A percentile compares a stretch with the other conserved stretches of the same genome.
phyloP scores from a whole-genome alignment of 1,140 invertebrate genomes.

The Hycleus phaleratus region DNA sequence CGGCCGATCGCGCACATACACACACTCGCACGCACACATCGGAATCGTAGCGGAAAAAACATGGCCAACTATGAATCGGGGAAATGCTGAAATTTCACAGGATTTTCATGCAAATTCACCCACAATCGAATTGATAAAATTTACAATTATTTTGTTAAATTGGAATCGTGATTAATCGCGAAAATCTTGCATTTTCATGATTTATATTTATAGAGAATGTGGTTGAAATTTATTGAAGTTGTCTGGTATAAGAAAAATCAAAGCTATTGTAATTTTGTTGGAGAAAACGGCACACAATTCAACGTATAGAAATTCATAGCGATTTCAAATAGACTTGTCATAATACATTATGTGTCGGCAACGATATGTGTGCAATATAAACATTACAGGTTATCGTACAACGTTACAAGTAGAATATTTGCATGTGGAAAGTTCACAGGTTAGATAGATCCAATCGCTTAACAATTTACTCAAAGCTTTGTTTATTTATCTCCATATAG shows the following conservation, averaged over 20 bases:
- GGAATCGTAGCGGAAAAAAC: not conserved
- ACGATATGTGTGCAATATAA: slow-evolving; percentile 14
- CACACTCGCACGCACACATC: too few species aligned
- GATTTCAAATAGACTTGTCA: slow-evolving; percentile 32
- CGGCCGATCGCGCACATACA: not conserved
- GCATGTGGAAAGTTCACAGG: slow-evolving; percentile 34
- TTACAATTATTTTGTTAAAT: too few species aligned
- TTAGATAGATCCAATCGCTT: slow-evolving; percentile 18
- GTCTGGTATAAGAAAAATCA: not conserved
- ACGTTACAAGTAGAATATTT: slow-evolving; percentile 32
- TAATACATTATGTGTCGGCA: slow-evolving; percentile 29
- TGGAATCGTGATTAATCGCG: not conserved
- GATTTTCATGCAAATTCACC: too few species aligned
- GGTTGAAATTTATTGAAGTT: not conserved
- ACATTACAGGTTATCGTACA: slow-evolving; percentile 31
- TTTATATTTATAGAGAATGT: not conserved
- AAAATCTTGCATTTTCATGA: not conserved
- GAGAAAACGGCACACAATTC: too few species aligned
- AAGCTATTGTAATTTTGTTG: not conserved
- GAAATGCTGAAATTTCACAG: too few species aligned
- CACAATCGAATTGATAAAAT: too few species aligned
- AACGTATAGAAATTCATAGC: not conserved
- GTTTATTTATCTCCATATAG: not conserved
- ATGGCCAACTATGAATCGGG: slow-evolving; percentile 1
- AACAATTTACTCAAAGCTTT: not conserved